A percentile compares a stretch with the other conserved stretches of the same genome.
These are phyloP conservation scores for Pyrrhia umbra DNA, from an alignment of 2,888 invertebrate genomes.

Conservation along the genomic window DNA sequence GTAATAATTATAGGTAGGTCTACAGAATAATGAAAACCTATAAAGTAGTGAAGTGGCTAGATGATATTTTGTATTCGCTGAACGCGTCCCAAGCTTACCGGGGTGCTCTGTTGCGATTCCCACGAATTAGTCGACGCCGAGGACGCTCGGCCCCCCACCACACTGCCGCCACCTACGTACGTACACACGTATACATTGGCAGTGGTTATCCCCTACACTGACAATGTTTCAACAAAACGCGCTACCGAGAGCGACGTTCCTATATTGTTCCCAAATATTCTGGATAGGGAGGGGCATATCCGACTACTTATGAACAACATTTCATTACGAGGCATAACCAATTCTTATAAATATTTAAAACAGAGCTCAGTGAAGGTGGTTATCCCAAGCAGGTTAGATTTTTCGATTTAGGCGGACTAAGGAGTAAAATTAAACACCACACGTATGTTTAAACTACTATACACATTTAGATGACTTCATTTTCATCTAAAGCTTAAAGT, in stretches of 20 bases:
- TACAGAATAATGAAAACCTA: slow-evolving; percentile 88
- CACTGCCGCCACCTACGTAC: slow-evolving; percentile 88
- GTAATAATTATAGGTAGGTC: slow-evolving; percentile 84
- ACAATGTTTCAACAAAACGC: slow-evolving; percentile 56
- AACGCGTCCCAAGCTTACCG: slow-evolving; percentile 87
- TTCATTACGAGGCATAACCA: slow-evolving; percentile 19
- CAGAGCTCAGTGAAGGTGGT: slow-evolving; percentile 44
- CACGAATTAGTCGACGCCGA: slow-evolving; percentile 82
- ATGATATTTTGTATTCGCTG: slow-evolving; percentile 78
- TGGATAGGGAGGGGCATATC: slow-evolving; percentile 10
- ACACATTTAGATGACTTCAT: not conserved
- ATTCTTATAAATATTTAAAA: slow-evolving; percentile 28
- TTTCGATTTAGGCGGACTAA: slow-evolving; percentile 15
- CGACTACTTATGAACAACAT: slow-evolving; percentile 24
- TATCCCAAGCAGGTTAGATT: slow-evolving; percentile 43
- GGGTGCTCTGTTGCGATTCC: slow-evolving; percentile 84
- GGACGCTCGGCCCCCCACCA: slow-evolving; percentile 82
- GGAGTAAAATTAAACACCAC: slow-evolving; percentile 17
- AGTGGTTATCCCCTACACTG: slow-evolving; percentile 66
- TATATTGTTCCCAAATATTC: slow-evolving; percentile 33
- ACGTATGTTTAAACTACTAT: slow-evolving; percentile 7
- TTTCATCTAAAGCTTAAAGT: not conserved
- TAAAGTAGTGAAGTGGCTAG: slow-evolving; percentile 83
- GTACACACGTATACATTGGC: slow-evolving; percentile 84
- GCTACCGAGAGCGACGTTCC: slow-evolving; percentile 36